Conservation (phyloP, 2,113 vertebrate genomes). For the Oxyura jamaicensis region DNA sequence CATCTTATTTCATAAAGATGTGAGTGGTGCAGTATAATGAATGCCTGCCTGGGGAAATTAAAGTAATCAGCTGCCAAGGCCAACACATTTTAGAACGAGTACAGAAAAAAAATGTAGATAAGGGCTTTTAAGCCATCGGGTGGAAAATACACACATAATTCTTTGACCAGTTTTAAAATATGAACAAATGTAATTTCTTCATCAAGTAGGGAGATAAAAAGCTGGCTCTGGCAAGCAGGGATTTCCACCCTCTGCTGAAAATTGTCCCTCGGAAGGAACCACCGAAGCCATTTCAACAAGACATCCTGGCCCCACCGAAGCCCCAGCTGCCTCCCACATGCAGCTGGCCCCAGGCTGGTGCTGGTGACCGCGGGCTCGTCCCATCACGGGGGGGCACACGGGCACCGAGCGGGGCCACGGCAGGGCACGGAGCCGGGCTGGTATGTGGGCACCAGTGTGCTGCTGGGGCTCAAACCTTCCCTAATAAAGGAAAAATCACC, state of each 20-base stretch:
- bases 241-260: not conserved
- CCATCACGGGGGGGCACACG: too few relatives aligned
- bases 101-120: not conserved
- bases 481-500: not conserved
- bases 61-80: conserved; percentile 5
- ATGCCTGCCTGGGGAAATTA: conserved; percentile 14
- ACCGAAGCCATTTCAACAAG: not conserved
- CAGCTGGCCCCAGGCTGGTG: not conserved
- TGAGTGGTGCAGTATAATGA: not conserved
- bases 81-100: not conserved
- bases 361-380: too few relatives aligned
- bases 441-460: too few relatives aligned
- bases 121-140: conserved; percentile 1
- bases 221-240: fast-evolving
- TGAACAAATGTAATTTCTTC: not conserved
- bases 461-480: not conserved
- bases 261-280: not conserved
- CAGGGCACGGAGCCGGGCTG: too few relatives aligned
- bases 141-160: not conserved
- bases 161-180: not conserved
- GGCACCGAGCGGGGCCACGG: too few relatives aligned
- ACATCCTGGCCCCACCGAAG: fast-evolving
- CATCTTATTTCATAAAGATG: not conserved
- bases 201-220: not conserved
- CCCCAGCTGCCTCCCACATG: fast-evolving